Base-by-base conservation (phyloP, 2,888 invertebrate species). In the Polyommatus iphigenia region DNA sequence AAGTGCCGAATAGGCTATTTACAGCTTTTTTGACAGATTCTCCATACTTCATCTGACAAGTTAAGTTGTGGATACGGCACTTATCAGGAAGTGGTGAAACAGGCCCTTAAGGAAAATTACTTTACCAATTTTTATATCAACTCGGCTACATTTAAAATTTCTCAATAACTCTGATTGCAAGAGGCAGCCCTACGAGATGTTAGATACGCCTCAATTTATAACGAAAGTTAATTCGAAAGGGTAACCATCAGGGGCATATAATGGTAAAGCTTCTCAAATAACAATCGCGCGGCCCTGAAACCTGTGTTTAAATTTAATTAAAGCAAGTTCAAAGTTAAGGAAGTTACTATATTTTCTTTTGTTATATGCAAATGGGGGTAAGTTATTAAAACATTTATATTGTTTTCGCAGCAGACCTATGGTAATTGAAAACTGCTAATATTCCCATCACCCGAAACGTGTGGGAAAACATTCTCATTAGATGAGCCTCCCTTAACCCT, bases 141-240 rank as follows among this genome's bases (percentile, higher is more conserved):
- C 15, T 15, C 50, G 41, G 13, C 20, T 36, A 72, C 32, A 29
- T 76, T 5, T 4, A 0, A 50, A 50, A 50, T 13, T 50, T 50
- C 50, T 50, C 50, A 50, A 15, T 50, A 50, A 50, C 3, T 15
- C 15, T 13, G 0, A 0, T 50, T 4, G 50, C 15, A 15, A 54
- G 10, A 71, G 75, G 32, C 78, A 79, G 54, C 79, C 79, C 77
- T 78, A 72, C 29, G 24, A 32, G 41, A 20, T 57, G 75, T 78
- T 77, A 75, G 76, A 77, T 79, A 80, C 71, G 46, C 77, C 78
- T 78, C 81, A 81, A 84, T 84, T 84, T 84, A 86, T 83, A 84
- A 84, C 78, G 80, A 82, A 82, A 83, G 84, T 85, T 84, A 85
- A 86, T 85, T 85, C 84, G 80, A 80, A 82, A 81, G 81, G 81